These are phyloP conservation scores for Oryzias sinensis DNA, from an alignment of 2,797 vertebrate genomes.

Conservation along the genomic window DNA sequence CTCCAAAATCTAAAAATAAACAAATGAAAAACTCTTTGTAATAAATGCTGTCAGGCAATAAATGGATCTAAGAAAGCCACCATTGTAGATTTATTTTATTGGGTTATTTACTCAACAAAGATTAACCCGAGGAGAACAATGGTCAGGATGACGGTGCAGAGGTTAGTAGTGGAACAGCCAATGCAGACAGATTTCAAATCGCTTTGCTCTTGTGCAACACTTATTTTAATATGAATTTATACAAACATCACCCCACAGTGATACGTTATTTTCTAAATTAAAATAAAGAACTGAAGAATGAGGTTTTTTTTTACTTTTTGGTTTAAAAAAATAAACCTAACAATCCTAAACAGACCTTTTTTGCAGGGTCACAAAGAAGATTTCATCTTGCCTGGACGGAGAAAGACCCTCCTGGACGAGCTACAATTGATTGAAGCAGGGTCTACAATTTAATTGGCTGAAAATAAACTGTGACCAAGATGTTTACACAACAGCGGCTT, in stretches of 20 bases:
- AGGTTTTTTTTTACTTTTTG: too few species aligned
- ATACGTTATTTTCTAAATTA: slow-evolving; percentile 1
- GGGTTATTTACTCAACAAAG: slow-evolving; percentile 38
- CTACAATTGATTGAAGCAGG: too few species aligned
- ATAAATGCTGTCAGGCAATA: slow-evolving; percentile 12
- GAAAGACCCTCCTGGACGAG: too few species aligned
- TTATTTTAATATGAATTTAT: neutral
- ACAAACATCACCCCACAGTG: slow-evolving; percentile 2
- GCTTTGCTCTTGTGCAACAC: slow-evolving; percentile 19
- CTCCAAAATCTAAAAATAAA: too few species aligned
- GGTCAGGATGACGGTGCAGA: slow-evolving; percentile 12
- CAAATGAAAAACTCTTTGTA: neutral
- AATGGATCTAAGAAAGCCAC: slow-evolving; percentile 16
- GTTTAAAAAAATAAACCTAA: too few species aligned
- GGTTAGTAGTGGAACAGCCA: slow-evolving; percentile 23
- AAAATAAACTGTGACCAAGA: neutral
- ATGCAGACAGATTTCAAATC: slow-evolving; percentile 24
- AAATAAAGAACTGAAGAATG: neutral
- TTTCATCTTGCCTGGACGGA: too few species aligned
- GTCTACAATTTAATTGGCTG: neutral
- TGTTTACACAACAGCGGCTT: neutral
- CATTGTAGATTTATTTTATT: slow-evolving; percentile 19
- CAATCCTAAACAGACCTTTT: too few species aligned
- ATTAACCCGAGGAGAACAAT: slow-evolving; percentile 40
- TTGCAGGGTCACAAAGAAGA: too few species aligned